Percentiles rank a stretch among this genome's conserved stretches.
Conservation (phyloP, 2,888 invertebrate species). For the Dolichopus griseipennis region DNA sequence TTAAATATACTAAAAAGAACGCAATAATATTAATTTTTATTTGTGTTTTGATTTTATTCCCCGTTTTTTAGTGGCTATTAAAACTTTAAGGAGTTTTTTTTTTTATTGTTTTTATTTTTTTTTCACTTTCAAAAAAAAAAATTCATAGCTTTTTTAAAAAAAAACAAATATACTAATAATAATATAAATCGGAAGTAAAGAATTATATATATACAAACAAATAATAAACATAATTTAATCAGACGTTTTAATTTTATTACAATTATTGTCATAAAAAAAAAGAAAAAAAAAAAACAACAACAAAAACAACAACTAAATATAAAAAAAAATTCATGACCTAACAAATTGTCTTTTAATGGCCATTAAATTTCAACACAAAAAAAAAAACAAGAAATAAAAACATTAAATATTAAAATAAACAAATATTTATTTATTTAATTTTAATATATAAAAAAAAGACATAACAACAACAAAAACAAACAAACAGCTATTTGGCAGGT, state of each 20-base stretch:
- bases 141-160: background rate
- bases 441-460: no score
- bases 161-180: background rate
- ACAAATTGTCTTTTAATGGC: slow-evolving; percentile 6
- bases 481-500: background rate
- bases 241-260: slow-evolving; percentile 2
- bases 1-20: slow-evolving; percentile 10
- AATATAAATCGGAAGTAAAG: slow-evolving; percentile 6
- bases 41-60: slow-evolving; percentile 8
- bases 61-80: slow-evolving; percentile 7
- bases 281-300: no score
- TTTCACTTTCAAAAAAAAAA: background rate
- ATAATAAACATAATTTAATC: slow-evolving; percentile 6
- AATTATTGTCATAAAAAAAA: slow-evolving; percentile 4
- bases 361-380: background rate
- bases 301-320: no score
- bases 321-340: background rate
- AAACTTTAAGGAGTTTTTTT: slow-evolving; percentile 7
- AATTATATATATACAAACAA: background rate
- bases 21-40: slow-evolving; percentile 12
- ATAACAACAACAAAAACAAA: no score
- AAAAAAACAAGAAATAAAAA: background rate
- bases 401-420: no score
- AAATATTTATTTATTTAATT: no score
- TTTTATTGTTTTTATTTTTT: background rate